A percentile compares a stretch with the other conserved stretches of the same genome.
Evolutionary conservation across 2,797 vertebrate species (phyloP).

Genomic region (Pantherophis vulpinus): DNA sequence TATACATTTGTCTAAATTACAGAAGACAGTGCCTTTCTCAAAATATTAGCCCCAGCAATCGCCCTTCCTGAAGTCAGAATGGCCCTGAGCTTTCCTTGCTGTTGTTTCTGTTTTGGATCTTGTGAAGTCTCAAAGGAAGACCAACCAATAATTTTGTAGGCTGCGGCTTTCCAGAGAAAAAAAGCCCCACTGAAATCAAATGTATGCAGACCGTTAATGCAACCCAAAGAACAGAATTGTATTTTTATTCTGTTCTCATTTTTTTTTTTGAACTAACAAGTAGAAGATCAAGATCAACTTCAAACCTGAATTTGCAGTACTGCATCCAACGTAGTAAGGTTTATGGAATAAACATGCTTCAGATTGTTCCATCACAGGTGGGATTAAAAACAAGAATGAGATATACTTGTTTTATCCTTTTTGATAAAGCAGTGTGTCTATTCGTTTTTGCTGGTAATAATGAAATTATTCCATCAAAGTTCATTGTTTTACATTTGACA

Average conservation of each 20-base stretch:
- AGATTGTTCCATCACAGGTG: not conserved
- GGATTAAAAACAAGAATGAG: not conserved
- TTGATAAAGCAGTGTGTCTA: not conserved
- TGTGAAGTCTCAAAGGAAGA: slow-evolving; percentile 6
- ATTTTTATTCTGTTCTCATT: slow-evolving; percentile 27
- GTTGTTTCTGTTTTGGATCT: slow-evolving; percentile 39
- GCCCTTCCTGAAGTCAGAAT: slow-evolving; percentile 59
- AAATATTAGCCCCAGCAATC: slow-evolving; percentile 55
- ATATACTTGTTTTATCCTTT: not conserved
- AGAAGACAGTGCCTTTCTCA: slow-evolving; percentile 60
- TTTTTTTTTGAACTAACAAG: slow-evolving; percentile 16
- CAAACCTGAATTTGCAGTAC: not conserved
- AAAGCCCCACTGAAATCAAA: not conserved
- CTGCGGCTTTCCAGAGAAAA: not conserved
- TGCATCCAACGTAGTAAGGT: not conserved
- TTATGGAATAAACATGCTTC: not conserved
- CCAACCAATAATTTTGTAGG: not conserved
- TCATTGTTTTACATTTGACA: not conserved
- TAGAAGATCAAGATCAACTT: not conserved
- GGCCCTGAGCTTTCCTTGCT: slow-evolving; percentile 34
- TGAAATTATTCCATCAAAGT: not conserved
- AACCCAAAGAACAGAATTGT: slow-evolving; percentile 31
- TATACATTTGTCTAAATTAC: slow-evolving; percentile 64
- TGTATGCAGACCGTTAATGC: slow-evolving; percentile 41
- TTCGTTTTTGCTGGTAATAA: not conserved